Conservation (phyloP, 2,797 vertebrate genomes). For the Pipistrellus pygmaeus region DNA sequence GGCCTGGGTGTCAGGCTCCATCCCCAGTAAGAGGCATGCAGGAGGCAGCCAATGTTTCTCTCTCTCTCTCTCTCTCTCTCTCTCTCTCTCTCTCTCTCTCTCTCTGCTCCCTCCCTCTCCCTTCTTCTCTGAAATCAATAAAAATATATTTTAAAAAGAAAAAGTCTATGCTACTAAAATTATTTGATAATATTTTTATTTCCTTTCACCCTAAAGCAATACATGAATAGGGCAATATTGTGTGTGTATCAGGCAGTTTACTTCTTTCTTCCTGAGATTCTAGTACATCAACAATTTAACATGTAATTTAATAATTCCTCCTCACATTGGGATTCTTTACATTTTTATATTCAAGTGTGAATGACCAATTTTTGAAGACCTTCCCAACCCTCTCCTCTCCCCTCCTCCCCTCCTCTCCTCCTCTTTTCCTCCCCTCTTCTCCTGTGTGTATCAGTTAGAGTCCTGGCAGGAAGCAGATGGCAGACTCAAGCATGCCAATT, state of each 20-base stretch:
- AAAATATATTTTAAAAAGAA: no score
- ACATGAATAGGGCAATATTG: neutral
- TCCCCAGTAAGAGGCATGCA: no score
- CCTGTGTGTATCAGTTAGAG: slow-evolving; percentile 13
- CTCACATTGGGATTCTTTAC: neutral
- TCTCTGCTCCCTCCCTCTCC: no score
- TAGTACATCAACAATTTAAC: neutral
- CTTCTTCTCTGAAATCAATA: no score
- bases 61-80: no score
- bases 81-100: no score
- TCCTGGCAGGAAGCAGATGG: slow-evolving; percentile 36
- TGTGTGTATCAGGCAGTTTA: neutral
- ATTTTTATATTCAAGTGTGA: neutral
- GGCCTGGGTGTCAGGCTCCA: no score
- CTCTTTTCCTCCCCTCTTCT: neutral
- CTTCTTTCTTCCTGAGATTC: neutral
- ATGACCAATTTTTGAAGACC: slow-evolving; percentile 24
- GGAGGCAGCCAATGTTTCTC: no score
- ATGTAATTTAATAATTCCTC: neutral
- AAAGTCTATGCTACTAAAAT: neutral
- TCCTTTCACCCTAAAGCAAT: slow-evolving; percentile 10
- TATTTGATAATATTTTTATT: neutral
- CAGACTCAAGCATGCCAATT: neutral
- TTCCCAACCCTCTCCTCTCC: neutral
- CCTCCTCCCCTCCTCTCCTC: neutral